These are phyloP conservation scores for Dissostichus mawsoni DNA, from an alignment of 2,113 vertebrate species.

Conservation along the genomic window DNA sequence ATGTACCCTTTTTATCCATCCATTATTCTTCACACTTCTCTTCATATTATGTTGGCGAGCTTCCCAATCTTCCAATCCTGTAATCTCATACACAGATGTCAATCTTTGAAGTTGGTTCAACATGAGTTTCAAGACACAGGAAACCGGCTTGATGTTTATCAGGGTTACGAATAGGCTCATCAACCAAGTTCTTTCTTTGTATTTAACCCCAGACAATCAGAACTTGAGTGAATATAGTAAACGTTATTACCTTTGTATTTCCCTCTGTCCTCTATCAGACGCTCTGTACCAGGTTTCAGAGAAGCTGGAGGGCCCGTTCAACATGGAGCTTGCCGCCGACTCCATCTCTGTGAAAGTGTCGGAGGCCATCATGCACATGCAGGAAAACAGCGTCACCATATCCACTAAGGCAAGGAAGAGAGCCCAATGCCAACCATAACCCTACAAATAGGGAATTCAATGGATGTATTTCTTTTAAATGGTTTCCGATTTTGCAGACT, in stretches of 20 bases:
- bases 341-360: constrained; percentile 91
- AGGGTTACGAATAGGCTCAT: neutral
- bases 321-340: constrained; percentile 89
- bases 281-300: constrained; percentile 87
- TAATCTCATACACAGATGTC: constrained; percentile 22
- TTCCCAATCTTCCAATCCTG: neutral
- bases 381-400: constrained; percentile 89
- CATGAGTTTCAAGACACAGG: constrained; percentile 18
- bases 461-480: neutral
- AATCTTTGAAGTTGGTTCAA: constrained; percentile 26
- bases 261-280: constrained; percentile 74
- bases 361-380: constrained; percentile 91
- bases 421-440: neutral
- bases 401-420: constrained; percentile 85
- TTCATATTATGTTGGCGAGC: constrained; percentile 7
- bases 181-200: neutral
- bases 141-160: constrained; percentile 31
- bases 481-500: neutral
- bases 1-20: constrained; percentile 3
- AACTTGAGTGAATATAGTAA: constrained; percentile 7
- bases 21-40: neutral
- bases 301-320: constrained; percentile 89
- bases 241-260: constrained; percentile 19
- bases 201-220: neutral
- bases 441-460: neutral